Evolutionary conservation across 2,888 invertebrate genomes (phyloP).

Genomic region (Hyposoter dolosus): DNA sequence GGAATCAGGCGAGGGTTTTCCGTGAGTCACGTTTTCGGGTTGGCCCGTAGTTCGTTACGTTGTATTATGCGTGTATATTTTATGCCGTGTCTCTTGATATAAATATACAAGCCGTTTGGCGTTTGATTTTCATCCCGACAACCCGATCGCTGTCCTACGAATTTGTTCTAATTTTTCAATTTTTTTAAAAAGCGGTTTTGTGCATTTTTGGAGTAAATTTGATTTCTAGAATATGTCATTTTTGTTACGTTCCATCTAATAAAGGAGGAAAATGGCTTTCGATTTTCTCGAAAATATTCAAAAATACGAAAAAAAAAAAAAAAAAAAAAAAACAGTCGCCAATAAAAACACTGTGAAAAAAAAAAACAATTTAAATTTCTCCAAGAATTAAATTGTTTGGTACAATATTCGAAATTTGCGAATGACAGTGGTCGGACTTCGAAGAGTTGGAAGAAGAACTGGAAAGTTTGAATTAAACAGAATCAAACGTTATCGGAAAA

Average conservation of each 20-base stretch:
- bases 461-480: not conserved
- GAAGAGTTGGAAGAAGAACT: not conserved
- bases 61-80: not conserved
- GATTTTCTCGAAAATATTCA: not conserved
- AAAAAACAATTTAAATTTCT: not conserved
- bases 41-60: not conserved
- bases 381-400: too few relatives aligned
- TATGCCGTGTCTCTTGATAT: not conserved
- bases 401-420: not conserved
- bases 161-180: too few relatives aligned
- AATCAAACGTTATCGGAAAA: not conserved
- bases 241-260: too few relatives aligned
- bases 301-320: not conserved
- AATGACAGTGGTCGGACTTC: not conserved
- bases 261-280: not conserved
- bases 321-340: too few relatives aligned
- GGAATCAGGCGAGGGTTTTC: not conserved
- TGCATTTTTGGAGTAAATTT: too few relatives aligned
- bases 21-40: constrained; percentile 48
- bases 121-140: too few relatives aligned
- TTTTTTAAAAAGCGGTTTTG: too few relatives aligned
- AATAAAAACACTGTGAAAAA: not conserved
- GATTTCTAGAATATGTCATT: too few relatives aligned
- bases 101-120: too few relatives aligned
- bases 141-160: too few relatives aligned